These are phyloP conservation scores for Dicentrarchus labrax DNA, from an alignment of 2,113 vertebrate genomes.

Conservation along the genomic window DNA sequence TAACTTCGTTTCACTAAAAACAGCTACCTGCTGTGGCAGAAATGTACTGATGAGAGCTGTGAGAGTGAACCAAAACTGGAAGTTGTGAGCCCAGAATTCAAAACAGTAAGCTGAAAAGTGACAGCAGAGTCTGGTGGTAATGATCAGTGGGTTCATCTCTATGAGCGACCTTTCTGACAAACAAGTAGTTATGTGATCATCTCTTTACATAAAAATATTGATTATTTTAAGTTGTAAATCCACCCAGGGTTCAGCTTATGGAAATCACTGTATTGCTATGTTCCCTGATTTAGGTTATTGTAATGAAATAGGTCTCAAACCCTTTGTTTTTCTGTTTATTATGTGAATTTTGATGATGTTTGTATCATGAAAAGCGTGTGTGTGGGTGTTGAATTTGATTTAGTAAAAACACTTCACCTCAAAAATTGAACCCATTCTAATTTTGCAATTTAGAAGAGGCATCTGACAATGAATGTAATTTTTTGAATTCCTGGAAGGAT, in stretches of 20 bases:
- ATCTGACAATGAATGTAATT: slow-evolving; percentile 3
- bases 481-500: slow-evolving; percentile 19
- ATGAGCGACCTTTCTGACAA: not conserved
- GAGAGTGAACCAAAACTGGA: not conserved
- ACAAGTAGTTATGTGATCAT: not conserved
- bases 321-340: not conserved
- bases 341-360: slow-evolving; percentile 10
- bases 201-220: slow-evolving; percentile 1
- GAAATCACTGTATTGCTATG: not conserved
- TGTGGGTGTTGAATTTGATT: slow-evolving; percentile 37
- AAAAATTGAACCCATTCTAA: slow-evolving; percentile 25
- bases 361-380: not conserved
- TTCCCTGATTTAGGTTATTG: not conserved
- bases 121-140: not conserved
- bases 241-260: not conserved
- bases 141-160: not conserved
- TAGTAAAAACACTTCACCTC: slow-evolving; percentile 31
- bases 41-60: not conserved
- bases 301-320: not conserved
- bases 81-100: not conserved
- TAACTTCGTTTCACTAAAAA: not conserved
- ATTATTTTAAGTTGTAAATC: slow-evolving; percentile 20
- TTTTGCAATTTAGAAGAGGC: slow-evolving; percentile 33
- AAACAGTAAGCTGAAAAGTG: not conserved
- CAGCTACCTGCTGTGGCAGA: not conserved